These are phyloP conservation scores for Sebastes minor DNA, from an alignment of 2,797 vertebrate species.

Conservation along the genomic window DNA sequence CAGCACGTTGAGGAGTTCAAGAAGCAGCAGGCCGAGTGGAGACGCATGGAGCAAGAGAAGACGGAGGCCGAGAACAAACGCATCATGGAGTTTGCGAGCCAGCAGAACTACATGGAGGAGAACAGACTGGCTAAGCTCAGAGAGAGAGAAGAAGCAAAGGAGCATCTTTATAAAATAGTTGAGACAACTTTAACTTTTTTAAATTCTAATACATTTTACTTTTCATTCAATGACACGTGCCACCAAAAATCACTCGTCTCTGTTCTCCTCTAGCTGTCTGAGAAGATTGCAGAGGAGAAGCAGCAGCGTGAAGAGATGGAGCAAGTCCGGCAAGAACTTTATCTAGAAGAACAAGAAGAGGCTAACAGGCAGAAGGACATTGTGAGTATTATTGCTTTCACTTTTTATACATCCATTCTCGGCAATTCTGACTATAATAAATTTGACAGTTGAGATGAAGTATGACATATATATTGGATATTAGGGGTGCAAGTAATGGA, in stretches of 20 bases:
- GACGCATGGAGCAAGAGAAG: slow-evolving; percentile 86
- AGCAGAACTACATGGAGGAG: slow-evolving; percentile 84
- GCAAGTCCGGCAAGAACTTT: slow-evolving; percentile 85
- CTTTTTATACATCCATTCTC: neutral
- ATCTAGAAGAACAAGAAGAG: slow-evolving; percentile 88
- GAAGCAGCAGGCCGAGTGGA: slow-evolving; percentile 87
- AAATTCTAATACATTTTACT: neutral
- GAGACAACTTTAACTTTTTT: neutral
- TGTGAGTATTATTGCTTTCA: slow-evolving; percentile 75
- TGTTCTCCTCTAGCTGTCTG: slow-evolving; percentile 78
- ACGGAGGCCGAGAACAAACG: slow-evolving; percentile 92
- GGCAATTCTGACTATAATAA: neutral
- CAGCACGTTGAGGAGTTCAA: slow-evolving; percentile 89
- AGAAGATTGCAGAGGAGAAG: slow-evolving; percentile 83
- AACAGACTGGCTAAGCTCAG: slow-evolving; percentile 80
- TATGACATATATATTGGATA: neutral
- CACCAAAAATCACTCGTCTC: neutral
- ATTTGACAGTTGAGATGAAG: neutral
- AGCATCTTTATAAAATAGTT: slow-evolving; percentile 85
- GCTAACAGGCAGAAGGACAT: slow-evolving; percentile 80
- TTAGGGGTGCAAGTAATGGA: neutral
- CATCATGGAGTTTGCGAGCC: slow-evolving; percentile 86
- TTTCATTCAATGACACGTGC: neutral
- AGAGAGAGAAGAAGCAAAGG: slow-evolving; percentile 84
- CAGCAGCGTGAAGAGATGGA: slow-evolving; percentile 88